Evolutionary conservation across 2,113 vertebrate genomes (phyloP).

Genomic region (Rattus rattus): DNA sequence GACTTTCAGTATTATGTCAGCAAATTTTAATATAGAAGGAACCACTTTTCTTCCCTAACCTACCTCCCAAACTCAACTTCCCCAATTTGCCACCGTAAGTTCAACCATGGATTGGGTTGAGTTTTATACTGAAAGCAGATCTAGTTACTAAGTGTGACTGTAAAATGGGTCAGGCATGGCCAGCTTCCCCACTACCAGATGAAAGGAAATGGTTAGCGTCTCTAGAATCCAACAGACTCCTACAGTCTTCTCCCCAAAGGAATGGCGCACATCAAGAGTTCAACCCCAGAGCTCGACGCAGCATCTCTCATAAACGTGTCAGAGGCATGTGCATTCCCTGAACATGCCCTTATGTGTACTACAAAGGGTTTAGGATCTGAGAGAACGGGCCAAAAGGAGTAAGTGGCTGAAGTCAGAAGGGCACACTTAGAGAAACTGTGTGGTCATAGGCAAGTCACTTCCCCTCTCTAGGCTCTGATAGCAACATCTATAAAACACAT

Average conservation of each 20-base stretch:
- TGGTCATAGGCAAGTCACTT: neutral
- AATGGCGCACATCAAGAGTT: neutral
- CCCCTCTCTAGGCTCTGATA: neutral
- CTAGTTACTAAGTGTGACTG: neutral
- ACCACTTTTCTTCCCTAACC: neutral
- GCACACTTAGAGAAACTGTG: neutral
- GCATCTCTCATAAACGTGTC: neutral
- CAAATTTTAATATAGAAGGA: constrained; percentile 62
- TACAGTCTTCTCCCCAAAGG: neutral
- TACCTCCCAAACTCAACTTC: constrained; percentile 14
- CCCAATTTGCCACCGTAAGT: neutral
- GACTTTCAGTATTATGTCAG: constrained; percentile 60
- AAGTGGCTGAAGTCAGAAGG: neutral
- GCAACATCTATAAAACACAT: neutral
- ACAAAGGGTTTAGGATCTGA: neutral
- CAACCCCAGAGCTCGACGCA: neutral
- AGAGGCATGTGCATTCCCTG: neutral
- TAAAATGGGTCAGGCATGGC: neutral
- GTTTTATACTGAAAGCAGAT: neutral
- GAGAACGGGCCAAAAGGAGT: neutral
- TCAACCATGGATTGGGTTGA: neutral
- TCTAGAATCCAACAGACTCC: neutral
- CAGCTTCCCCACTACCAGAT: neutral
- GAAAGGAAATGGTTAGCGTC: neutral
- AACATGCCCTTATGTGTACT: neutral